These are phyloP conservation scores for Siniperca obscura DNA, from an alignment of 2,797 vertebrate species.

Conservation along the genomic window DNA sequence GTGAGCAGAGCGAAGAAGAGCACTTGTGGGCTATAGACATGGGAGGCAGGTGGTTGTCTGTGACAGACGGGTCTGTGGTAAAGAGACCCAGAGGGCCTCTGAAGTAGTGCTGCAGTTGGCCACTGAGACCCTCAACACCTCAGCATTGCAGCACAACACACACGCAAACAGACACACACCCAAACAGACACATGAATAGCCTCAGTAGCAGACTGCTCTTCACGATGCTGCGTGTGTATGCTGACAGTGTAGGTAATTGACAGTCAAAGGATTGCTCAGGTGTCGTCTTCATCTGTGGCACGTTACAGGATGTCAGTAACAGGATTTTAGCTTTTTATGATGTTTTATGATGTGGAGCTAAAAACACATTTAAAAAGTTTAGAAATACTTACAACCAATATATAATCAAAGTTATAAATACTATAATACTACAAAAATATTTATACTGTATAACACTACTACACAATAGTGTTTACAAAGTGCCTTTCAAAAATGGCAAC, in stretches of 20 bases:
- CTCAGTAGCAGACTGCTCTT: conserved; percentile 35
- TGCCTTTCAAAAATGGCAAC: not conserved
- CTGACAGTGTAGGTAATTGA: conserved; percentile 28
- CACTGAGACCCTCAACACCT: conserved; percentile 62
- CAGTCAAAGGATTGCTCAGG: conserved; percentile 36
- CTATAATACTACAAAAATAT: not conserved
- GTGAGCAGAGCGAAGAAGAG: conserved; percentile 63
- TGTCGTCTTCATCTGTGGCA: conserved; percentile 20
- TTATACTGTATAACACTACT: not conserved
- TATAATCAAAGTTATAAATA: not conserved
- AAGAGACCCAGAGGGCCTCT: conserved; percentile 81
- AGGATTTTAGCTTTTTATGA: conserved; percentile 1
- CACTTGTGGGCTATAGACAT: conserved; percentile 73
- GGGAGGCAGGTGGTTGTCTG: conserved; percentile 80
- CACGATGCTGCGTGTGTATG: conserved; percentile 8
- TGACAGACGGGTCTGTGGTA: conserved; percentile 79
- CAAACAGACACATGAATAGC: conserved; percentile 17
- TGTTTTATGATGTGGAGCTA: not conserved
- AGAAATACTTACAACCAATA: not conserved
- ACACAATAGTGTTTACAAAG: not conserved
- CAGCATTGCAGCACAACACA: conserved; percentile 42
- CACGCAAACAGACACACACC: conserved; percentile 1
- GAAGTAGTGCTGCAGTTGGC: conserved; percentile 74
- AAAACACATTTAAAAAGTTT: not conserved
- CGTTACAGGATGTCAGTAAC: not conserved